Conservation (phyloP, 2,797 vertebrate species). For the Mallotus villosus region DNA sequence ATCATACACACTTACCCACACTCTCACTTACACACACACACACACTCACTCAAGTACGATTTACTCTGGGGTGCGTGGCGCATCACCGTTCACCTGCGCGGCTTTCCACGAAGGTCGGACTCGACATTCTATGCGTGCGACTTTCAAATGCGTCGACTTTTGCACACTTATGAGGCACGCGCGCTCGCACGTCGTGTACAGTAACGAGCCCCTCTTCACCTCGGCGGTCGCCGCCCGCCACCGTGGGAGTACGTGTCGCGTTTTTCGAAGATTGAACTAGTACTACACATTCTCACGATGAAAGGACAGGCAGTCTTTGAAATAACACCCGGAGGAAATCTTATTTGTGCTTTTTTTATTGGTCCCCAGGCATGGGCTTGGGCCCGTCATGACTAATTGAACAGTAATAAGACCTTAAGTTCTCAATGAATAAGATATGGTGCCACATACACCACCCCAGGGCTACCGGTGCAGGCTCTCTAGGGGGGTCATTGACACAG, state of each 20-base stretch:
- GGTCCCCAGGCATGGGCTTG: neutral
- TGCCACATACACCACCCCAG: constrained; percentile 18
- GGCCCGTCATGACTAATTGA: constrained; percentile 10
- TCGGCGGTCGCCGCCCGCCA: too few relatives aligned
- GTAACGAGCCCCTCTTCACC: neutral
- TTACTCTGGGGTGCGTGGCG: neutral
- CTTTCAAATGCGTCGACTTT: neutral
- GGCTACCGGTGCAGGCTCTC: neutral
- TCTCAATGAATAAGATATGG: constrained; percentile 30
- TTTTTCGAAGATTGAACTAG: too few relatives aligned
- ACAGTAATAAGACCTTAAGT: constrained; percentile 21
- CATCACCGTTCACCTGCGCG: neutral
- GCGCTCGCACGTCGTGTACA: neutral
- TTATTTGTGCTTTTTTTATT: neutral
- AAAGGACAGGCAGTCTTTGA: too few relatives aligned
- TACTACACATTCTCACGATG: too few relatives aligned
- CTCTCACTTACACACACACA: constrained; percentile 1
- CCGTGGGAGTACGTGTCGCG: too few relatives aligned
- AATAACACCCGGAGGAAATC: neutral
- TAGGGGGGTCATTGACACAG: neutral
- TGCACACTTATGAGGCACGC: neutral
- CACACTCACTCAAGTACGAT: neutral
- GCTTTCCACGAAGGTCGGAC: neutral
- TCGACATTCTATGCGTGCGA: neutral
- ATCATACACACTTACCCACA: neutral